Base-by-base conservation (phyloP, 2,797 vertebrate genomes). In the Tiaroga cobitis region DNA sequence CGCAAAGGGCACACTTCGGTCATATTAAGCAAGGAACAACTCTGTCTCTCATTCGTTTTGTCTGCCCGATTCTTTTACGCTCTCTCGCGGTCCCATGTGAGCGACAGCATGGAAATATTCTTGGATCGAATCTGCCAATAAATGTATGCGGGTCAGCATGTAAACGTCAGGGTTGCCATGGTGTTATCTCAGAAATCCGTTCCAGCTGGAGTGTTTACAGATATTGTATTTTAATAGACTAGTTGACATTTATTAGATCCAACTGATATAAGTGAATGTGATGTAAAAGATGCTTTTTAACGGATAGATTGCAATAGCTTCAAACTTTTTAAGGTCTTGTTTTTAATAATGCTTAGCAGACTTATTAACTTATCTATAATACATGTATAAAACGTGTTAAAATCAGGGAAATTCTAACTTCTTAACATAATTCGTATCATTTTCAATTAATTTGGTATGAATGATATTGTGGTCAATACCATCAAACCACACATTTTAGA, bases 41-140 rank as follows among this genome's bases (percentile, higher is more conserved):
- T 81, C 82, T 29, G 78, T 86, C 68, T 92, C 91, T 91, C 72
- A 88, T 90, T 91, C 90, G 89, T 92, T 92, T 91, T 93, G 92
- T 92, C 91, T 92, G 90, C 79, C 92, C 92, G 90, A 92, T 89
- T 92, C 92, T 92, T 93, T 94, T 92, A 94, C 92, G 91, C 91
- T 85, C 87, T 90, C 85, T 89, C 86, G 87, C 87, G 88, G 89
- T 89, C 90, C 90, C 91, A 91, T 87, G 86, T 86, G 88, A 86
- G 92, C 93, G 92, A 88, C 93, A 92, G 88, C 80, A 83, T 89
- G 84, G 87, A 91, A 85, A 43, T 82, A 88, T 92, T 90, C 90
- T 78, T 89, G 84, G 87, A 92, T 88, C 85, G 74, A 89, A 72
- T 89, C 91, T 93, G 92, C 93, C 93, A 91, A 91, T 89, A 91